These are phyloP conservation scores for Lymantria monacha DNA, from an alignment of 2,888 invertebrate species.

Conservation along the genomic window DNA sequence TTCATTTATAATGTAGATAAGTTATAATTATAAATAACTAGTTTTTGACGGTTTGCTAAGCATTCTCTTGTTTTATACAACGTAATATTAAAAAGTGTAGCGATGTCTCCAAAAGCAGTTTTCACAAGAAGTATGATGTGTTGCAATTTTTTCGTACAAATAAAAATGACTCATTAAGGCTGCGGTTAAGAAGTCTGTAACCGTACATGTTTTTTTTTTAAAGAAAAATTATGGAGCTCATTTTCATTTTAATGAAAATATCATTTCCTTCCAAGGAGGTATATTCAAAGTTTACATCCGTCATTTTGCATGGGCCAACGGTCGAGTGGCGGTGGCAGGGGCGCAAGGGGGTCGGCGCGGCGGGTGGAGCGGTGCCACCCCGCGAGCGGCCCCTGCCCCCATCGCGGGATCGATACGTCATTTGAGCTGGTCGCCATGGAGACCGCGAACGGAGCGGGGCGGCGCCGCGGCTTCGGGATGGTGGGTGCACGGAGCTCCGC, in stretches of 20 bases:
- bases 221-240: conserved; percentile 63
- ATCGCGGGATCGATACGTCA: conserved; percentile 82
- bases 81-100: no score
- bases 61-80: no score
- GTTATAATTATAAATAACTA: no score
- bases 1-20: no score
- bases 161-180: conserved; percentile 14
- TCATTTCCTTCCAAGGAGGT: conserved; percentile 74
- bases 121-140: no score
- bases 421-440: conserved; percentile 82
- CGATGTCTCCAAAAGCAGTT: no score
- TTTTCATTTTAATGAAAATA: conserved; percentile 80
- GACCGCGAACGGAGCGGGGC: conserved; percentile 81
- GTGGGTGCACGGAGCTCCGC: conserved; percentile 69
- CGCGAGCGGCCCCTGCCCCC: conserved; percentile 61
- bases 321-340: conserved; percentile 74
- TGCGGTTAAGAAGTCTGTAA: conserved; percentile 11
- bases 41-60: no score
- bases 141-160: conserved; percentile 4
- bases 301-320: conserved; percentile 83
- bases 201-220: conserved; percentile 11
- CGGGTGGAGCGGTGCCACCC: conserved; percentile 78
- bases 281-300: conserved; percentile 82
- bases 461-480: conserved; percentile 73
- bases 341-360: conserved; percentile 65